These are phyloP conservation scores for Brachionus calyciflorus DNA, from an alignment of 1,140 invertebrate species.

Conservation along the genomic window DNA sequence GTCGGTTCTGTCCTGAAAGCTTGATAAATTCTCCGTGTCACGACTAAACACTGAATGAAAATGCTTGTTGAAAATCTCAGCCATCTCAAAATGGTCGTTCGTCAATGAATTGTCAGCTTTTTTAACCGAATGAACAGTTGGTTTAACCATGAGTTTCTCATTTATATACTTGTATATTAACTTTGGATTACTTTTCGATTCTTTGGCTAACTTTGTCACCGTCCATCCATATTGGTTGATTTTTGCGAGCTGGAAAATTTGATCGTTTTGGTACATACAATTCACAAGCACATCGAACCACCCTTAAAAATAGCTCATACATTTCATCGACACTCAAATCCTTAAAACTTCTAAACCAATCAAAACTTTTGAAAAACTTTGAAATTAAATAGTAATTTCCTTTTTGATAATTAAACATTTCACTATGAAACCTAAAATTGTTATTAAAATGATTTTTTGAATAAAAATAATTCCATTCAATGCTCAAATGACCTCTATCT, in stretches of 20 bases:
- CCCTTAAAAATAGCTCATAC: not conserved
- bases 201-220: not conserved
- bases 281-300: not conserved
- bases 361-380: not conserved
- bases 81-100: too few relatives aligned
- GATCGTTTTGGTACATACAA: not conserved
- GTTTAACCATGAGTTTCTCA: not conserved
- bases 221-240: not conserved
- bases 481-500: not conserved
- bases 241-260: not conserved
- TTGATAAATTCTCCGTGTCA: too few relatives aligned
- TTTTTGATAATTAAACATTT: not conserved
- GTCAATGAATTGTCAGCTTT: not conserved
- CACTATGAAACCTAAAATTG: not conserved
- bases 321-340: not conserved
- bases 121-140: not conserved
- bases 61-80: too few relatives aligned
- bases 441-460: not conserved
- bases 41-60: too few relatives aligned
- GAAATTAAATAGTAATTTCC: conserved; percentile 4
- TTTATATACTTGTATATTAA: not conserved
- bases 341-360: not conserved
- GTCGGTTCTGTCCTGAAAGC: too few relatives aligned
- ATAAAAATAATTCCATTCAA: not conserved
- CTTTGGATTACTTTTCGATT: not conserved